Evolutionary conservation across 2,113 vertebrate genomes (phyloP).

Genomic region (Pseudorectes ferrugineus): DNA sequence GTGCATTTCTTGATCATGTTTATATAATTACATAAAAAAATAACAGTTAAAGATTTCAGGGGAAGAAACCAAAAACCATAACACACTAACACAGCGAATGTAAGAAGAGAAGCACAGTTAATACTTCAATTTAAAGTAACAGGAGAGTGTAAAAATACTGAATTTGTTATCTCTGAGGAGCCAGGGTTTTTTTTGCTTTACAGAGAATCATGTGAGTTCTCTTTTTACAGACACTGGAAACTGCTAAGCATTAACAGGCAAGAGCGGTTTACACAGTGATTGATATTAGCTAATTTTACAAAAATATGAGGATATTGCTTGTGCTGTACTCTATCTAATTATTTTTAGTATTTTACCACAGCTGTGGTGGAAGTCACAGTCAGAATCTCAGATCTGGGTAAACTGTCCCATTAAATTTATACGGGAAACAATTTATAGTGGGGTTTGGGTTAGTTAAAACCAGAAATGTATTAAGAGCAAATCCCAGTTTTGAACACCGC

Average conservation of each 20-base stretch:
- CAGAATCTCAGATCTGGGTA: conserved; percentile 20
- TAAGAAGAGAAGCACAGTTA: conserved; percentile 28
- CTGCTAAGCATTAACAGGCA: neutral
- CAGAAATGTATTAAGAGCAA: conserved; percentile 5
- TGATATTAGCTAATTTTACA: neutral
- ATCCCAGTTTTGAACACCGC: neutral
- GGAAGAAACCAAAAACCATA: neutral
- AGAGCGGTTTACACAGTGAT: neutral
- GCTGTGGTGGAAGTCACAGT: neutral
- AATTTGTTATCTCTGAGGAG: conserved; percentile 2
- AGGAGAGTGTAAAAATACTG: conserved; percentile 30
- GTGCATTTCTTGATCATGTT: neutral
- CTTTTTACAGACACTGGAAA: conserved; percentile 6
- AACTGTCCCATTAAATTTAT: conserved; percentile 14
- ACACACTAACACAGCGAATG: neutral
- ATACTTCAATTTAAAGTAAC: conserved; percentile 24
- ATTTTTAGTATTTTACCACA: conserved; percentile 18
- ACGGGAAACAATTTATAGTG: neutral
- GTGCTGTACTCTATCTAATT: neutral
- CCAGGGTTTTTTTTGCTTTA: conserved; percentile 10
- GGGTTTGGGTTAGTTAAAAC: neutral
- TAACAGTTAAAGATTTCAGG: neutral
- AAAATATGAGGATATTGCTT: neutral
- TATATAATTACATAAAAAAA: neutral
- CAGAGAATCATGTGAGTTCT: neutral